These are phyloP conservation scores for Eospalax fontanierii DNA, from an alignment of 2,797 vertebrate genomes.

Conservation along the genomic window DNA sequence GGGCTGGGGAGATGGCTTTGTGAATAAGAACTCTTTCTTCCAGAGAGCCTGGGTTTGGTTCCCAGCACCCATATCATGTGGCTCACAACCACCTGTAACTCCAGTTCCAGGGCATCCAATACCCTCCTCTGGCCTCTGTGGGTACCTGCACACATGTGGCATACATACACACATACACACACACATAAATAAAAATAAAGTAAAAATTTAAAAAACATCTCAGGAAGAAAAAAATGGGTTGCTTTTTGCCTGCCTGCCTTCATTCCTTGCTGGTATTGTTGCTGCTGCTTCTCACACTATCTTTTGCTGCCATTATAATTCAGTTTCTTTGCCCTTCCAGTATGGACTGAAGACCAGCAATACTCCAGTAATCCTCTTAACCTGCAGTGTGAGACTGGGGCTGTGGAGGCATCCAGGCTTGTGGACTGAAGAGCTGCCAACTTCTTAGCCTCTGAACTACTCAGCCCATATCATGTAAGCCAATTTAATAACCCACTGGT, in stretches of 20 bases:
- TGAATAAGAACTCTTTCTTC: background rate
- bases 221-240: background rate
- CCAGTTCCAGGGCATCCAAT: background rate
- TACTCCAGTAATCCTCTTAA: background rate
- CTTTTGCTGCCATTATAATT: background rate
- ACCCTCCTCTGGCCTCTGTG: background rate
- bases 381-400: background rate
- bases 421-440: background rate
- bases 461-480: background rate
- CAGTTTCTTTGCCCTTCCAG: background rate
- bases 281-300: background rate
- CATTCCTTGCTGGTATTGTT: background rate
- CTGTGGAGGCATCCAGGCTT: no score
- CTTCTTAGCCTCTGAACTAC: background rate
- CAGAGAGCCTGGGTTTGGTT: background rate
- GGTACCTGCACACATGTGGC: background rate
- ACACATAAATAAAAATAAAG: background rate
- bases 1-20: background rate
- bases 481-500: background rate
- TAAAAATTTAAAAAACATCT: background rate
- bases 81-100: background rate
- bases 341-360: background rate
- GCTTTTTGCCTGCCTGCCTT: background rate
- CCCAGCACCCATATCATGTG: background rate
- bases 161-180: background rate